Evolutionary conservation across 30 jellyfish, hydroid and myxozoan species (phyloP), one percentile per base, ranked within the genome.

Genomic region (Nemopilema nomurai): DNA sequence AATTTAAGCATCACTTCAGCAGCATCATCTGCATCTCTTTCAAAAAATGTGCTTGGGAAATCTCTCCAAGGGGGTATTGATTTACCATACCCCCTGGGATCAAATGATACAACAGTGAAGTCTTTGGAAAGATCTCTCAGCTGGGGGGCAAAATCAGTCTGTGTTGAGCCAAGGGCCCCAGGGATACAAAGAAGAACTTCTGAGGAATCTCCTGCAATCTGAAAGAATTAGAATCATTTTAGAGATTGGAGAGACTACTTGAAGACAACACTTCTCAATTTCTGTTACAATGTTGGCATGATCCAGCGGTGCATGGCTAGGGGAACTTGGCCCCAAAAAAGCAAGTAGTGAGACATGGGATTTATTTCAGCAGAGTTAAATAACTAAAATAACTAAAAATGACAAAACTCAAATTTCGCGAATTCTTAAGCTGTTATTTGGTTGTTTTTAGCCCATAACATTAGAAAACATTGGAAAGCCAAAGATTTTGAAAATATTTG

Each of bases 21-120:
- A 4, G 91, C 96, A 87, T 92, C 98, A 67, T 79, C 84, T 0
- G 98, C 98, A 92, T 92, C 98, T n/a, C 90, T 24, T 18, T 88
- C 90, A 67, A 69, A 92, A 73, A 82, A 92, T 50, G 83, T 82
- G 13, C 62, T 33, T 57, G 97, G 92, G 41, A 92, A 92, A 33
- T 80, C 97, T 77, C 98, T 77, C 76, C 71, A 21, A 18, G 88
- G 87, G 20, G 89, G 92, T 0, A 64, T 77, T 1, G 98, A 92
- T 62, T 90, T 79, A 0, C 98, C 98, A 81, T 92, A 92, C 1
- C 98, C 98, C 68, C 98, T 69, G 32, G 96, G 98, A 71, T 92
- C 98, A 83, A 87, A 87, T 3, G 97, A 80, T 1, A 92, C 66
- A 4, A 92, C 97, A 3, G 89, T 70, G 86, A 87, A 92, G 4